Conservation (phyloP, 2,888 invertebrate genomes). For the Brenthis ino region DNA sequence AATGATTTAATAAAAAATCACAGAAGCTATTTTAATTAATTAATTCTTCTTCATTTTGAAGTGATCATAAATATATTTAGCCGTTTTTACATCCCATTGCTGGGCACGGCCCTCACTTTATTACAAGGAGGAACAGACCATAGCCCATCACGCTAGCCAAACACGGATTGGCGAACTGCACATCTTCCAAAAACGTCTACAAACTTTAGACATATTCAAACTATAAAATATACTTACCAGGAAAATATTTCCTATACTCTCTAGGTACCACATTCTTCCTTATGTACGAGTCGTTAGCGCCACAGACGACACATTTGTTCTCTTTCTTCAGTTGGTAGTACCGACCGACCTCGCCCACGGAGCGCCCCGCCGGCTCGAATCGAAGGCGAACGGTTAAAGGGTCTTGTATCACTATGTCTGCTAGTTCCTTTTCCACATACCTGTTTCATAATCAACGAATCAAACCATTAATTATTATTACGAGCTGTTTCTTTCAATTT, state of each 20-base stretch:
- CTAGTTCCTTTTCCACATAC: slow-evolving; percentile 80
- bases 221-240: slow-evolving; percentile 69
- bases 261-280: slow-evolving; percentile 91
- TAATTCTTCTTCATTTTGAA: no score
- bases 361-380: slow-evolving; percentile 90
- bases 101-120: no score
- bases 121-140: no score
- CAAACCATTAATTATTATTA: not conserved
- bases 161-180: no score
- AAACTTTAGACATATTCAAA: not conserved
- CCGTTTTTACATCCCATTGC: no score
- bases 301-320: slow-evolving; percentile 92
- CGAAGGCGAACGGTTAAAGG: slow-evolving; percentile 87
- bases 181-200: no score
- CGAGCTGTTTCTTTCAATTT: no score
- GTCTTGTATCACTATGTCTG: slow-evolving; percentile 61
- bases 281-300: slow-evolving; percentile 84
- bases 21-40: no score
- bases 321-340: slow-evolving; percentile 88
- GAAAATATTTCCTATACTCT: slow-evolving; percentile 90
- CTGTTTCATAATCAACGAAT: slow-evolving; percentile 46
- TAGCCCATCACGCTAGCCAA: no score
- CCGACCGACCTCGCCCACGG: slow-evolving; percentile 85
- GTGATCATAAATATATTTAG: no score
- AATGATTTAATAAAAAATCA: no score